Evolutionary conservation across 2,113 vertebrate species (phyloP), one percentile per base, ranked within the genome.

Genomic region (Sylvia atricapilla): DNA sequence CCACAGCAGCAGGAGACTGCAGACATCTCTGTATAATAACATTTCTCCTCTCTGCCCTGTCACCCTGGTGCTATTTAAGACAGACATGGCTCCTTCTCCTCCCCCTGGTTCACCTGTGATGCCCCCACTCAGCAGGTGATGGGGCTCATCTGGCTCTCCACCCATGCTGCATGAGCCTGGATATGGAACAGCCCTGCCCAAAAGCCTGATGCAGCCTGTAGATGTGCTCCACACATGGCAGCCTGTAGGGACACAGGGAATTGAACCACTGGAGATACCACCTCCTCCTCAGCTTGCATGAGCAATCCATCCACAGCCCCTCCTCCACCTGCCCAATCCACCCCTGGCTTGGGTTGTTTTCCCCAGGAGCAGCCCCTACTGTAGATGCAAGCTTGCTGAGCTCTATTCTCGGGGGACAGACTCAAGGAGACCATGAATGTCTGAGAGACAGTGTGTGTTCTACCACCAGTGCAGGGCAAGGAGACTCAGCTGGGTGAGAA

Each of bases 131-230:
- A 55, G 53, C 43, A 55, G 15, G 13, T 2, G 0, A 22, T 11
- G 19, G 37, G 30, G 31, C 22, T 95, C 74, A 99, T 98, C 98
- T 99, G 98, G 87, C 97, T 97, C 95, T 99, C 98, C 94, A 99
- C 96, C 94, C 98, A 96, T 11, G 96, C 92, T 91, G 98, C 84
- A 58, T 39, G 97, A 46, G 96, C 95, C 88, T 98, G 98, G 66
- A 97, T 89, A 15, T 95, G 93, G 78, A 97, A 74, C 13, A 98
- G 97, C 12, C 83, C 95, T 7, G 86, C 60, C 37, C 91, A 97
- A 63, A 95, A 97, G 37, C 97, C 79, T 2, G 64, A 20, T 1
- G 60, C 83, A 55, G 77, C 41, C 5, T 49, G 97, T 64, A 97
- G 91, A 64, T 43, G 63, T 18, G 95, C 89, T 20, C 69, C 37